Conservation (phyloP, 2,113 vertebrate species). For the Mormyrus iriodes region DNA sequence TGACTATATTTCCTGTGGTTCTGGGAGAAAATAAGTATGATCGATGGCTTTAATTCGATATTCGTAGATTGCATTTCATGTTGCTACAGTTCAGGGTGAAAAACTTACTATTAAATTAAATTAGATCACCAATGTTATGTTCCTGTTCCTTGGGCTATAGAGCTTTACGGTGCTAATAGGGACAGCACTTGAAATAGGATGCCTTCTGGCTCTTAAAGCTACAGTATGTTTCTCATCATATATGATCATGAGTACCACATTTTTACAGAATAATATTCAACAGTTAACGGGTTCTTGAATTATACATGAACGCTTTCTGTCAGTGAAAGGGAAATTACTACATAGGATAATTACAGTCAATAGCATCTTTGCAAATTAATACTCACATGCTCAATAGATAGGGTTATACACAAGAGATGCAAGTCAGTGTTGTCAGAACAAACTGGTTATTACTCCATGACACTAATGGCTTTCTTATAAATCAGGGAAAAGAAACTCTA, state of each 20-base stretch:
- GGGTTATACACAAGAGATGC: not conserved
- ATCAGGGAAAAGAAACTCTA: constrained; percentile 36
- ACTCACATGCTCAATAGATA: not conserved
- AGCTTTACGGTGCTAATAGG: constrained; percentile 31
- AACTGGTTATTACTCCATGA: constrained; percentile 27
- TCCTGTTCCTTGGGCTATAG: constrained; percentile 45
- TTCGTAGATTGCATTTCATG: constrained; percentile 54
- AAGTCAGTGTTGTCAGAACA: constrained; percentile 4
- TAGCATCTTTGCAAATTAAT: constrained; percentile 28
- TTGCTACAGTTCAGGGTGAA: constrained; percentile 49
- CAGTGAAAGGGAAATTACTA: constrained; percentile 35
- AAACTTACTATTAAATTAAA: constrained; percentile 48
- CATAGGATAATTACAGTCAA: constrained; percentile 38
- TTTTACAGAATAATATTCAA: not conserved
- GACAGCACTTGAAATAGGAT: constrained; percentile 35
- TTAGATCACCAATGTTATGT: constrained; percentile 55
- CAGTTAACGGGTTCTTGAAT: not conserved
- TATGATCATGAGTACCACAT: not conserved
- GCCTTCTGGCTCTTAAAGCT: constrained; percentile 4
- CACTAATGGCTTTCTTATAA: constrained; percentile 31
- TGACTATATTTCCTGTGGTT: constrained; percentile 48
- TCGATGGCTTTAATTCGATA: constrained; percentile 67
- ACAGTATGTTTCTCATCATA: not conserved
- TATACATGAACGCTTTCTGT: constrained; percentile 4
- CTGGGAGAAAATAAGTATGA: constrained; percentile 55